phyloP scores from a whole-genome alignment of 2,888 invertebrate genomes.

The Corbicula japonica region DNA sequence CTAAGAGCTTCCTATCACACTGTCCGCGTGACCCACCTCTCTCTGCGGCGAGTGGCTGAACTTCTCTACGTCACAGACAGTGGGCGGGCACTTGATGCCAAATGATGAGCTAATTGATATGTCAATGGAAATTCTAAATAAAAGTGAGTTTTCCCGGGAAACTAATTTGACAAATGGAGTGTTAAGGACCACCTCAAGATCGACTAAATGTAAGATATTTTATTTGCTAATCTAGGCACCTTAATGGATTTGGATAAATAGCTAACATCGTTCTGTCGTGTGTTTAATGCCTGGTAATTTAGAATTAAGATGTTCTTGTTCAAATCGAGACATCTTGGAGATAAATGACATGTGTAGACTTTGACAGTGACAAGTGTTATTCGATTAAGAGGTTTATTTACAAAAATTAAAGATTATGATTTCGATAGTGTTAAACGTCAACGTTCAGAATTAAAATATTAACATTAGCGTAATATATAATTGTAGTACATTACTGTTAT shows the following conservation, averaged over 20 bases:
- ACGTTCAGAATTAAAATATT: slow-evolving; percentile 4
- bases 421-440: slow-evolving; percentile 17
- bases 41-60: slow-evolving; percentile 6
- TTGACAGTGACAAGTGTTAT: slow-evolving; percentile 66
- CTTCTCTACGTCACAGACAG: slow-evolving; percentile 9
- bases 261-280: slow-evolving; percentile 2
- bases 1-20: slow-evolving; percentile 8
- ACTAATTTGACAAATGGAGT: slow-evolving; percentile 49
- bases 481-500: too few species aligned
- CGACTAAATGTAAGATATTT: slow-evolving; percentile 25
- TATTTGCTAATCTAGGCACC: slow-evolving; percentile 23
- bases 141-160: slow-evolving; percentile 37
- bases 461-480: too few species aligned
- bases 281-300: slow-evolving; percentile 36
- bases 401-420: slow-evolving; percentile 47
- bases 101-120: slow-evolving; percentile 21
- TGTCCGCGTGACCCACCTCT: neutral
- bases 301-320: slow-evolving; percentile 14
- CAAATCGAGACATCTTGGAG: slow-evolving; percentile 39
- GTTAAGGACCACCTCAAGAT: slow-evolving; percentile 39
- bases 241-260: slow-evolving; percentile 39
- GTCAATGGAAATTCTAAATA: slow-evolving; percentile 32
- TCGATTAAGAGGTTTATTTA: slow-evolving; percentile 64
- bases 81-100: slow-evolving; percentile 11
- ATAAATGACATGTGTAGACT: slow-evolving; percentile 63